phyloP scores from a whole-genome alignment of 1,140 invertebrate species.

The Radopholus similis region DNA sequence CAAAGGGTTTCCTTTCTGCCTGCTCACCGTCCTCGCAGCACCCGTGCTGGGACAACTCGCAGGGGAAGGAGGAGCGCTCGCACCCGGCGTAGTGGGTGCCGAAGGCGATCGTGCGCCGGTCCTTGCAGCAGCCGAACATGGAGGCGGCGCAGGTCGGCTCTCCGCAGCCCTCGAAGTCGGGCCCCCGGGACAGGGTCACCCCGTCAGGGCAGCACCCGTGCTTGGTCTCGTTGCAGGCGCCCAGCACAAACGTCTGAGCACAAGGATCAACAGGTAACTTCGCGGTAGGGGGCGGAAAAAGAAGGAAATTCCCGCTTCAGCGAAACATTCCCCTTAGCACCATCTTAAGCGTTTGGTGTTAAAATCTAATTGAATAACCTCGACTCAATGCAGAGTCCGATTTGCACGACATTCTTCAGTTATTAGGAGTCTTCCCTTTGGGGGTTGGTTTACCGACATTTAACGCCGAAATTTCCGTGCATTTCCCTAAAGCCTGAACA shows the following conservation, averaged over 20 bases:
- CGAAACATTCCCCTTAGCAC: no score
- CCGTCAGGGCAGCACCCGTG: constrained; percentile 83
- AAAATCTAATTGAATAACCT: no score
- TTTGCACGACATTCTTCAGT: no score
- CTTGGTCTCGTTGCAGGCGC: constrained; percentile 61
- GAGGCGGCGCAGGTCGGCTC: constrained; percentile 72
- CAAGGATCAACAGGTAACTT: neutral
- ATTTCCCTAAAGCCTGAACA: neutral
- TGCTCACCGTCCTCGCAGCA: constrained; percentile 84
- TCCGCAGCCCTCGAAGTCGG: constrained; percentile 74
- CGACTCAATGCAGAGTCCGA: no score
- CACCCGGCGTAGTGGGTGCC: constrained; percentile 56
- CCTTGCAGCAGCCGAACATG: constrained; percentile 62
- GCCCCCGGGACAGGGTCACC: constrained; percentile 72
- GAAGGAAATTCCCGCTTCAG: no score
- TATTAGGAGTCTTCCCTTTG: no score
- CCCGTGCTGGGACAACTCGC: constrained; percentile 65
- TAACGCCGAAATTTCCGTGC: no score
- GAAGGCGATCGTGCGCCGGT: constrained; percentile 58
- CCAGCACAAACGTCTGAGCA: constrained; percentile 29
- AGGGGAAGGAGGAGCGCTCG: constrained; percentile 61
- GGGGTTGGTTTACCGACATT: no score
- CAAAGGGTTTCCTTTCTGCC: no score
- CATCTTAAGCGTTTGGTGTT: no score
- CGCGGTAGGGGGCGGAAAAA: constrained; percentile 10